Percentiles rank a stretch among this genome's conserved stretches.
Evolutionary conservation across 2,888 invertebrate species (phyloP).

Genomic region (Hemicrepidius hirtus): DNA sequence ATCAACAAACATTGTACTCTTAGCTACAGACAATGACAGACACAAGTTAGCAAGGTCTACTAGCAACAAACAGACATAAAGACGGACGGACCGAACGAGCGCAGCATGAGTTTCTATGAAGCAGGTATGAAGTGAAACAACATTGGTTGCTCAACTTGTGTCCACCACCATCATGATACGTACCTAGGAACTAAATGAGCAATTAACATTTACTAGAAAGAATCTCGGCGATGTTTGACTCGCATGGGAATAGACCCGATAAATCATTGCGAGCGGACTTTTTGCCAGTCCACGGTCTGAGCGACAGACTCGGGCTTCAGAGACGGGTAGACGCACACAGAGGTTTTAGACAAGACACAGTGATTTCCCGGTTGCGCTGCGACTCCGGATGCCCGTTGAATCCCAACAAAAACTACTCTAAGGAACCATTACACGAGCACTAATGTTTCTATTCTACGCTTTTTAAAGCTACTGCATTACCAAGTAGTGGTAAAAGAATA

Average conservation of each 20-base stretch:
- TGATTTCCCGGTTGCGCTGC: constrained; percentile 74
- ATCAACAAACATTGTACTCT: constrained; percentile 65
- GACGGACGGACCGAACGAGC: constrained; percentile 58
- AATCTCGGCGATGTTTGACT: constrained; percentile 49
- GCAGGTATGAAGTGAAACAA: constrained; percentile 63
- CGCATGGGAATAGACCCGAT: constrained; percentile 41
- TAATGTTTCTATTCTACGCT: constrained; percentile 38
- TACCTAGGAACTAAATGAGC: constrained; percentile 68
- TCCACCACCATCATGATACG: constrained; percentile 71
- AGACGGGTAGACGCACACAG: constrained; percentile 89
- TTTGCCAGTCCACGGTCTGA: constrained; percentile 57
- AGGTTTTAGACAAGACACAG: constrained; percentile 94
- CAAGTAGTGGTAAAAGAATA: constrained; percentile 14
- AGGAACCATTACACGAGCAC: constrained; percentile 39
- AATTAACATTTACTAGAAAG: constrained; percentile 54
- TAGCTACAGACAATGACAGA: constrained; percentile 73
- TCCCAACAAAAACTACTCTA: constrained; percentile 26
- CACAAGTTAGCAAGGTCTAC: constrained; percentile 72
- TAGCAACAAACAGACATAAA: constrained; percentile 60
- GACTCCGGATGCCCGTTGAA: constrained; percentile 50
- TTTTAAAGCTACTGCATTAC: constrained; percentile 23
- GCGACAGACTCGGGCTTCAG: constrained; percentile 71
- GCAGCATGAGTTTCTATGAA: constrained; percentile 59
- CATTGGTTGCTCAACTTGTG: constrained; percentile 71
- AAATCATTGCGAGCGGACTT: constrained; percentile 45